Conservation (phyloP, 2,113 vertebrate genomes). For the Protobothrops flavoviridis region DNA sequence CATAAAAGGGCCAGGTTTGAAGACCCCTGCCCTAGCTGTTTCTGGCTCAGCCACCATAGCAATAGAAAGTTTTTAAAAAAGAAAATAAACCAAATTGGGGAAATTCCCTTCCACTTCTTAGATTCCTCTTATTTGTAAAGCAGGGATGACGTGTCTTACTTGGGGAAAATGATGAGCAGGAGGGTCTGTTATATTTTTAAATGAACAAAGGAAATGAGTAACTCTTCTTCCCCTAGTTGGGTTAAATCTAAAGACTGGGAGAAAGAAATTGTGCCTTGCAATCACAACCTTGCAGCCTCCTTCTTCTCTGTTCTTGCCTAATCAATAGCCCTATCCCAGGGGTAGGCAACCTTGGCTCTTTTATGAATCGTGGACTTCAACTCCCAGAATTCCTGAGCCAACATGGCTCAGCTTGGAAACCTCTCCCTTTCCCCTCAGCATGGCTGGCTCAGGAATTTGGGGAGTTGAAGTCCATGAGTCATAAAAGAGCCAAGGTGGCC, state of each 20-base stretch:
- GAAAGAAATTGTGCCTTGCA: constrained; percentile 1
- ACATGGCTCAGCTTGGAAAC: no score
- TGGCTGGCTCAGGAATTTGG: no score
- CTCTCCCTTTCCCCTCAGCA: no score
- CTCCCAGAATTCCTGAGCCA: no score
- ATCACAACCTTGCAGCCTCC: rapidly evolving
- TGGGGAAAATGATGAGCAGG: constrained; percentile 34
- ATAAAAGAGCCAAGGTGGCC: no score
- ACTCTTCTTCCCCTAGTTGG: constrained; percentile 49
- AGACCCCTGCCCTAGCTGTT: constrained; percentile 6
- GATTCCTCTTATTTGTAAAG: constrained; percentile 38
- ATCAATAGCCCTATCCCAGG: no score
- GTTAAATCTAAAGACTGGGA: constrained; percentile 18
- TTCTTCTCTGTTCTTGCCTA: not conserved
- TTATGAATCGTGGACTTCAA: no score
- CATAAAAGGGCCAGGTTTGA: no score
- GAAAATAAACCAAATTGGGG: constrained; percentile 38
- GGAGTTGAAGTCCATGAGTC: no score
- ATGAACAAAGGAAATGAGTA: constrained; percentile 57
- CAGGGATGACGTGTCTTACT: constrained; percentile 48
- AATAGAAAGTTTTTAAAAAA: not conserved
- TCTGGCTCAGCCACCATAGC: constrained; percentile 14
- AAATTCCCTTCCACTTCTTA: constrained; percentile 57
- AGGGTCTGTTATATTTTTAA: constrained; percentile 56
- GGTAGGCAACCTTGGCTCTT: no score